These are phyloP conservation scores for Caiman crocodilus DNA, from an alignment of 2,797 vertebrate genomes.

Conservation along the genomic window DNA sequence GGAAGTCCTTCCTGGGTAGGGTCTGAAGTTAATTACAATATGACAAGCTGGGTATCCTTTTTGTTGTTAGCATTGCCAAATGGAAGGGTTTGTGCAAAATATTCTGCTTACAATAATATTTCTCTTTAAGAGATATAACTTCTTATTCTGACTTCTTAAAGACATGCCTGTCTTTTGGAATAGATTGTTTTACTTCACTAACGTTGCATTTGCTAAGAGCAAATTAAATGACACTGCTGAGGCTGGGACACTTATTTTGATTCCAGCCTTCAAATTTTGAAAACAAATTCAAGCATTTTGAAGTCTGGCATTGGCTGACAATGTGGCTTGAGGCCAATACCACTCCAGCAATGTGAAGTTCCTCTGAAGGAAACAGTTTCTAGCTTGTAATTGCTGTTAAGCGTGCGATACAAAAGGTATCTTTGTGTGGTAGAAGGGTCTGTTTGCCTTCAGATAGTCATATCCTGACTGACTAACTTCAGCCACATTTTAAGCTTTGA, in stretches of 20 bases:
- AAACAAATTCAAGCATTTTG: neutral
- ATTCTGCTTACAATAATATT: neutral
- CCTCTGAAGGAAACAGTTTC: neutral
- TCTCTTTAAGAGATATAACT: neutral
- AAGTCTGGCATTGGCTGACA: neutral
- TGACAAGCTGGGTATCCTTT: neutral
- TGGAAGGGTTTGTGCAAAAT: neutral
- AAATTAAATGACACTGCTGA: neutral
- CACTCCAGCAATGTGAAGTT: neutral
- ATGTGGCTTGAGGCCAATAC: neutral
- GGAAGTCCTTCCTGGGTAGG: neutral
- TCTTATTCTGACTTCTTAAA: neutral
- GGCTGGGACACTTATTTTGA: neutral
- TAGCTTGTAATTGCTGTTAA: neutral
- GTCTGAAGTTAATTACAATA: too few relatives aligned
- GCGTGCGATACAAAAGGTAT: neutral
- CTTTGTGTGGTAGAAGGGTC: neutral
- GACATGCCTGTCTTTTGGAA: neutral
- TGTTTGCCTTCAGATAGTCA: slow-evolving; percentile 34
- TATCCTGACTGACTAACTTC: slow-evolving; percentile 25
- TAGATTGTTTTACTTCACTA: neutral
- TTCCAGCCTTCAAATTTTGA: neutral
- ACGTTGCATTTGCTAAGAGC: neutral
- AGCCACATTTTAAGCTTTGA: slow-evolving; percentile 23
- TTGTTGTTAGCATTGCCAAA: neutral